A percentile compares a stretch with the other conserved stretches of the same genome.
phyloP scores from a whole-genome alignment of 1,140 invertebrate species.

The Mercenaria mercenaria region DNA sequence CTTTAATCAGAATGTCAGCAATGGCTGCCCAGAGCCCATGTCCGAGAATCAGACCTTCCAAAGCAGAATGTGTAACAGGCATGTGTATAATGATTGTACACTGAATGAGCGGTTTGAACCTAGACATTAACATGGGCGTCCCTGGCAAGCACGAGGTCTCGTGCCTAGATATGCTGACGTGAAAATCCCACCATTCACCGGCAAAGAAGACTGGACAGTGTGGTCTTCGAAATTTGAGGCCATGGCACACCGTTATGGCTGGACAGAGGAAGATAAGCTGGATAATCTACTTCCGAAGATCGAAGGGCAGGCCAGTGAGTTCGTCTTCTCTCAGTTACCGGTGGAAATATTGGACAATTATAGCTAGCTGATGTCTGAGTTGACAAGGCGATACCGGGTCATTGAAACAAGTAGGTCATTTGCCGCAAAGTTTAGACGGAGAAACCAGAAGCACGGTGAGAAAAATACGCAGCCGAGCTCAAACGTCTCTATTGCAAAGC shows the following conservation, averaged over 20 bases:
- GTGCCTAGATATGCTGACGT: background rate
- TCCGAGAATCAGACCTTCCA: too few species aligned
- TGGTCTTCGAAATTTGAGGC: slow-evolving; percentile 23
- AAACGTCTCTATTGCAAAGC: slow-evolving; percentile 7
- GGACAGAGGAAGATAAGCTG: background rate
- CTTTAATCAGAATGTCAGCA: too few species aligned
- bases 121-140: too few species aligned
- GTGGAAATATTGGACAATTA: too few species aligned
- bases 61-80: too few species aligned
- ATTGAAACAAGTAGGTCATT: slow-evolving; percentile 24
- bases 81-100: too few species aligned
- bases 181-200: slow-evolving; percentile 20
- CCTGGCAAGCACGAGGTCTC: background rate
- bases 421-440: background rate
- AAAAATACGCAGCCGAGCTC: background rate
- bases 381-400: slow-evolving; percentile 33
- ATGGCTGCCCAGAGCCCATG: too few species aligned
- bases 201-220: slow-evolving; percentile 16
- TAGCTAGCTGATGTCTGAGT: background rate
- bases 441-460: background rate
- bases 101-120: too few species aligned
- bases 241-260: background rate
- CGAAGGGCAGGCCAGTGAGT: background rate
- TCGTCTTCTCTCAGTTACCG: slow-evolving; percentile 12
- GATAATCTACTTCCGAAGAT: slow-evolving; percentile 13